A percentile compares a stretch with the other conserved stretches of the same genome.
phyloP scores from a whole-genome alignment of 2,113 vertebrate genomes.

The Indicator maculatus region DNA sequence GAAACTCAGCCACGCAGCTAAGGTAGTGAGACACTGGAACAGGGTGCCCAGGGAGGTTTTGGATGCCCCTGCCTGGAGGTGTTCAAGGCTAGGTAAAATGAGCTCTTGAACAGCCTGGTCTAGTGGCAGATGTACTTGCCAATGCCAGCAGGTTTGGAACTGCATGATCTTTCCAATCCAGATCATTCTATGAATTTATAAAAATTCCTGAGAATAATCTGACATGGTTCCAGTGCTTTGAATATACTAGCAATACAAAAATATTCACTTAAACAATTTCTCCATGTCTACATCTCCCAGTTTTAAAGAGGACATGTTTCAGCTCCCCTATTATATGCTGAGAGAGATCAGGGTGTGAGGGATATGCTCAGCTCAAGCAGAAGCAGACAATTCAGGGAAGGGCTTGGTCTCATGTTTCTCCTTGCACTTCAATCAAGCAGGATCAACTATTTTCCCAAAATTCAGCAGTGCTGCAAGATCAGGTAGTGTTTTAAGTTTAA shows the following conservation, averaged over 20 bases:
- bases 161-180: no score
- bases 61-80: no score
- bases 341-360: background rate
- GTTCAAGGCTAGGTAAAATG: no score
- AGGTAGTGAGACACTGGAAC: no score
- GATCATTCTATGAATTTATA: no score
- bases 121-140: no score
- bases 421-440: background rate
- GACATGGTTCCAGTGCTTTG: background rate
- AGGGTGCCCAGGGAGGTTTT: no score
- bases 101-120: no score
- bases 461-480: background rate
- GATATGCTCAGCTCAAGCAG: background rate
- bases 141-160: no score
- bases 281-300: background rate
- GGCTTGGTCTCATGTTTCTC: background rate
- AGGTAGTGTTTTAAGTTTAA: background rate
- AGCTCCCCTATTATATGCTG: rapidly evolving
- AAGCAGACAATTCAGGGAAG: background rate
- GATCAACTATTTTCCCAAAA: background rate
- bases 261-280: background rate
- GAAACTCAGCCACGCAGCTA: background rate
- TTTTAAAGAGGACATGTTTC: background rate
- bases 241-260: background rate
- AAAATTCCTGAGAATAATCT: background rate